Evolutionary conservation across 2,888 invertebrate genomes (phyloP).

Genomic region (Nematopogon swammerdamellus): DNA sequence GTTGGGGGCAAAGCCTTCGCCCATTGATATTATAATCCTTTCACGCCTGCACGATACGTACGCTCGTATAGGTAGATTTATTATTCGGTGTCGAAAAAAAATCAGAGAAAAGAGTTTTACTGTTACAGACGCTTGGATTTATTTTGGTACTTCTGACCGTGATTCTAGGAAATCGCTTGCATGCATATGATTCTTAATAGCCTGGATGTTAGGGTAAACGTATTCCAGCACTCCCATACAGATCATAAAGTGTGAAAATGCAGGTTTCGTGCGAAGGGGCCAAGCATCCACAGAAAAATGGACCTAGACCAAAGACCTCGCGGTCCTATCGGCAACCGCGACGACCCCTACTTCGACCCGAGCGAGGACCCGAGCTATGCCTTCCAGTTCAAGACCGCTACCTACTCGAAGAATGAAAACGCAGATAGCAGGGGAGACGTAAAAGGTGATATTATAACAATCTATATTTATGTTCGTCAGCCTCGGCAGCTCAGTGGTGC

Average conservation of each 20-base stretch:
- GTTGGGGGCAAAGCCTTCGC: too few species aligned
- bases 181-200: too few species aligned
- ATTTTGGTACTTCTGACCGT: slow-evolving; percentile 3
- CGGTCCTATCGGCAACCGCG: slow-evolving; percentile 63
- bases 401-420: slow-evolving; percentile 65
- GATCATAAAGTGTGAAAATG: too few species aligned
- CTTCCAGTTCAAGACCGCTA: slow-evolving; percentile 64
- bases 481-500: too few species aligned
- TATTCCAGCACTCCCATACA: too few species aligned
- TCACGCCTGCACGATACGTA: too few species aligned
- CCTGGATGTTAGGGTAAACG: too few species aligned
- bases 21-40: too few species aligned
- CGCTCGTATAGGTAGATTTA: too few species aligned
- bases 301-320: slow-evolving; percentile 66
- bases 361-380: slow-evolving; percentile 75
- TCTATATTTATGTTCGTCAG: not conserved
- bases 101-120: too few species aligned
- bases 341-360: slow-evolving; percentile 72
- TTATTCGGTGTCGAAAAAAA: too few species aligned
- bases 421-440: slow-evolving; percentile 61
- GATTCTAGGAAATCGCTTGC: not conserved
- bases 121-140: too few species aligned
- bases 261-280: slow-evolving; percentile 73
- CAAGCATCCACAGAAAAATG: slow-evolving; percentile 68
- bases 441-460: slow-evolving; percentile 35